Percentiles rank a stretch among this genome's conserved stretches.
Conservation (phyloP, 2,888 invertebrate genomes). For the Pollenia griseotomentosa region DNA sequence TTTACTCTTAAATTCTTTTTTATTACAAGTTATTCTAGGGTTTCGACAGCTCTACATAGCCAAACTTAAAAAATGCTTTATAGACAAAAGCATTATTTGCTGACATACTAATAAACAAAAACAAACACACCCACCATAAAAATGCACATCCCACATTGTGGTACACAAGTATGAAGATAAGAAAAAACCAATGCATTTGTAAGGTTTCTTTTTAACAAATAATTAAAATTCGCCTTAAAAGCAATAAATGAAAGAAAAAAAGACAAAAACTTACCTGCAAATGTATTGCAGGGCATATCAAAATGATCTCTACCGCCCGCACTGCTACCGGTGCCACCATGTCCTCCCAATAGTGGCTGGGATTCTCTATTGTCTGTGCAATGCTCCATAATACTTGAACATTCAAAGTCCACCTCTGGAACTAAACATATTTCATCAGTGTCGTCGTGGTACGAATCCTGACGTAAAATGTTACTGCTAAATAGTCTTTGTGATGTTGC, state of each 20-base stretch:
- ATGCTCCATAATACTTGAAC: conserved; percentile 90
- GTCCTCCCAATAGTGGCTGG: conserved; percentile 96
- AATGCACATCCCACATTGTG: conserved; percentile 4
- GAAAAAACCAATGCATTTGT: conserved; percentile 40
- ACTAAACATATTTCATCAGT: conserved; percentile 89
- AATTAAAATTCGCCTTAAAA: background rate
- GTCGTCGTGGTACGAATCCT: conserved; percentile 76
- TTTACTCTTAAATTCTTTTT: background rate
- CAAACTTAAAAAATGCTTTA: background rate
- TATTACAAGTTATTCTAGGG: conserved; percentile 32
- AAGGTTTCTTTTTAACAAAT: conserved; percentile 57
- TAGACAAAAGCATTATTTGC: conserved; percentile 14
- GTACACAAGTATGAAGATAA: background rate
- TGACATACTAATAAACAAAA: conserved; percentile 44
- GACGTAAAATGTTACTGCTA: conserved; percentile 63
- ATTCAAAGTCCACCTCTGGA: conserved; percentile 93
- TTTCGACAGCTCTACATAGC: conserved; percentile 29
- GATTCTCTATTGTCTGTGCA: conserved; percentile 94
- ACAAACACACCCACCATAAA: conserved; percentile 3
- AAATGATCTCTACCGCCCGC: conserved; percentile 88
- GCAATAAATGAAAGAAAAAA: conserved; percentile 18
- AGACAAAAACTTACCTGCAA: conserved; percentile 88
- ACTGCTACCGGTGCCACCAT: conserved; percentile 89
- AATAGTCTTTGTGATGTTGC: conserved; percentile 68
- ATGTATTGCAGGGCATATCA: conserved; percentile 92